A percentile compares a stretch with the other conserved stretches of the same genome.
Conservation (phyloP, 2,888 invertebrate species). For the Pasiphila rectangulata region DNA sequence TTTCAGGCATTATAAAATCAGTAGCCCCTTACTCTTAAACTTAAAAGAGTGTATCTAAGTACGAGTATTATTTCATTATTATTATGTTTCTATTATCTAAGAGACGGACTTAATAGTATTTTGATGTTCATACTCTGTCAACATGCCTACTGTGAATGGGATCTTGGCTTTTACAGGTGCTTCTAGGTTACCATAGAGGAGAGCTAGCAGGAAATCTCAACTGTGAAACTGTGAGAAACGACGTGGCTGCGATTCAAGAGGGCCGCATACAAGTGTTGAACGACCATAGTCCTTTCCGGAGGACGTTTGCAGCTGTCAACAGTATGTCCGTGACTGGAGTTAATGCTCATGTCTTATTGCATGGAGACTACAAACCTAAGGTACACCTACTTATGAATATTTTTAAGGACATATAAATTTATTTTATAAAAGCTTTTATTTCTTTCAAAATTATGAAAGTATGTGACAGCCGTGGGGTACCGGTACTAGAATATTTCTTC, state of each 20-base stretch:
- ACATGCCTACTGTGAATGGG: too few relatives aligned
- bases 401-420: background rate
- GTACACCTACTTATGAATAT: constrained; percentile 31
- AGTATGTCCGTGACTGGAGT: constrained; percentile 50
- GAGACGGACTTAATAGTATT: too few relatives aligned
- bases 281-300: constrained; percentile 76
- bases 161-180: constrained; percentile 46
- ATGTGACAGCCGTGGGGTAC: too few relatives aligned
- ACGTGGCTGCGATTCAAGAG: constrained; percentile 67
- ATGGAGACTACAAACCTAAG: constrained; percentile 51
- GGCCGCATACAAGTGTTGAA: constrained; percentile 80
- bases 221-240: constrained; percentile 77
- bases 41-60: too few relatives aligned
- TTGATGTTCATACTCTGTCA: too few relatives aligned
- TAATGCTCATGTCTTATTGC: constrained; percentile 51
- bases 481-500: too few relatives aligned
- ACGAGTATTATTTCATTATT: too few relatives aligned
- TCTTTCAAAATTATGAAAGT: background rate
- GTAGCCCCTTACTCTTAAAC: too few relatives aligned
- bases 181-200: constrained; percentile 83
- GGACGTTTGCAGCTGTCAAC: constrained; percentile 63
- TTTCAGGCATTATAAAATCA: too few relatives aligned
- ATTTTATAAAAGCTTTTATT: background rate
- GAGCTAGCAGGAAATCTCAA: constrained; percentile 86
- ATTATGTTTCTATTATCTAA: too few relatives aligned